Base-by-base conservation (phyloP, 2,797 vertebrate genomes). In the Takifugu rubripes region DNA sequence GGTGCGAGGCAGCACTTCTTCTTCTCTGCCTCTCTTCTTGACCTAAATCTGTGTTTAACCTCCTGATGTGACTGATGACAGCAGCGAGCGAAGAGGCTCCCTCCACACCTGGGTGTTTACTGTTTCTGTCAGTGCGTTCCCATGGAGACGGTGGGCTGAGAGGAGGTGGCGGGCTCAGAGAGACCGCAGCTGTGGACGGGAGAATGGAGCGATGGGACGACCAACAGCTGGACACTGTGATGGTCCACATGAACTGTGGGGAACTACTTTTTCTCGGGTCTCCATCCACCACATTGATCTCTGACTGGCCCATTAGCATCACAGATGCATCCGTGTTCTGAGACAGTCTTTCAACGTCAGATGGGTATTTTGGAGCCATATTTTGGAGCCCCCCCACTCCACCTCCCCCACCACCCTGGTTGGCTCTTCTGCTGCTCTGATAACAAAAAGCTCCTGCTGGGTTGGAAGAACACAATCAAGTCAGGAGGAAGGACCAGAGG, bases 81-180 rank as follows among this genome's bases (percentile, higher is more conserved):
- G 78, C 75, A 74, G 69, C 66, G 33, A 24, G 56, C 75, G 56
- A 78, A 77, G 70, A 68, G 54, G 2, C 65, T 84, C 81, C 79
- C 27, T 86, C 84, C 74, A 75, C 83, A 88, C 85, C 81, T 88
- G 58, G 14, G 1, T 83, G 86, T 89, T 87, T 86, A 89, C 78
- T 54, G 70, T 72, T 80, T 61, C 83, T 79, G 84, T 83, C 82
- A 80, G 70, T 64, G 77, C 83, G 79, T 85, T 81, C 83, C 77
- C 79, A 87, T 75, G 74, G 64, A 82, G 21, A 59, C 68, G 66
- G 52, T 56, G 6, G 49, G 49, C 66, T 84, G 74, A 74, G 79
- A 66, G 61, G 72, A 68, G 73, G 66, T 64, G 70, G 72, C 56
- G 66, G 61, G 72, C 67, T 73, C 67, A 66, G 71, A 75, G 59